Conservation (phyloP, 2,888 invertebrate species). For the Ephialtes manifestator region DNA sequence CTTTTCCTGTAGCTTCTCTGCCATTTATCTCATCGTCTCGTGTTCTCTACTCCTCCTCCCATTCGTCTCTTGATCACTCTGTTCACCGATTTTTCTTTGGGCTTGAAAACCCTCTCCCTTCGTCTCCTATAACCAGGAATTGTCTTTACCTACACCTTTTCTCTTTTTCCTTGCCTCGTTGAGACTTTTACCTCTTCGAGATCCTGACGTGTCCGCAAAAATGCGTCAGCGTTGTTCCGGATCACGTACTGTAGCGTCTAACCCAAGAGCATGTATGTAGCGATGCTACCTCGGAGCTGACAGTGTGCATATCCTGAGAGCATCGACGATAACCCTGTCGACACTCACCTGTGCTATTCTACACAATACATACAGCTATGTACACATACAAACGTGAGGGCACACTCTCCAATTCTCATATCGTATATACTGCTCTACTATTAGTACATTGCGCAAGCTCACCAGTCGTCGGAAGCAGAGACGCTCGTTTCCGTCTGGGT, state of each 20-base stretch:
- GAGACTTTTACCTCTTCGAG: background rate
- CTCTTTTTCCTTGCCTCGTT: conserved; percentile 3
- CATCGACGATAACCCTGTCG: conserved; percentile 23
- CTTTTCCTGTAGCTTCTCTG: conserved; percentile 3
- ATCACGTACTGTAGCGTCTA: conserved; percentile 49
- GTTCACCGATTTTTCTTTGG: conserved; percentile 37
- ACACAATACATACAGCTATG: background rate
- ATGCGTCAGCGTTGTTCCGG: conserved; percentile 70
- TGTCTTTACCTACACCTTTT: conserved; percentile 1
- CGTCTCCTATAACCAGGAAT: background rate
- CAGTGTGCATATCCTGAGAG: conserved; percentile 4
- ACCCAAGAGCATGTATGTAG: background rate
- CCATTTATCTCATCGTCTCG: background rate
- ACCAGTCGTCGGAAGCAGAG: conserved; percentile 43
- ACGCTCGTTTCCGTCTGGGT: conserved; percentile 71
- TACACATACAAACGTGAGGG: background rate
- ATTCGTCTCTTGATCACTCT: conserved; percentile 55
- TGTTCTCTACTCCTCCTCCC: conserved; percentile 11
- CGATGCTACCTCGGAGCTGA: background rate
- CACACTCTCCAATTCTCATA: conserved; percentile 25
- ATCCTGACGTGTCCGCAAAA: conserved; percentile 23
- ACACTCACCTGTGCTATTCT: conserved; percentile 1
- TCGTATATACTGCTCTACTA: background rate
- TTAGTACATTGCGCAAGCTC: conserved; percentile 38
- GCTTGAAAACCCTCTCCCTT: conserved; percentile 1